Conservation (phyloP, 1,140 invertebrate species). For the Paracyclopina nana region DNA sequence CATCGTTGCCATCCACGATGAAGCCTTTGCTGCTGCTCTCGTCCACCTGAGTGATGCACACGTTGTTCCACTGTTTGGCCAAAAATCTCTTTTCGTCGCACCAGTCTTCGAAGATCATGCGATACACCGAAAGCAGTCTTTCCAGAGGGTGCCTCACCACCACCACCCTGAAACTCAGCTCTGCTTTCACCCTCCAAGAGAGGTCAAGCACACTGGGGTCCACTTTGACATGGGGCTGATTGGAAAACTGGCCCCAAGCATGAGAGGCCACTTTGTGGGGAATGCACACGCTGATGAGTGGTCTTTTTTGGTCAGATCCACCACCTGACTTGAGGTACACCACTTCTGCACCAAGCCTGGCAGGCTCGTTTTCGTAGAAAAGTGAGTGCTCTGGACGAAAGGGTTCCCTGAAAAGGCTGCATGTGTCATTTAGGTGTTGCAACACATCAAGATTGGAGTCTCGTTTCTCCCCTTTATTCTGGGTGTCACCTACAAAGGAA, state of each 20-base stretch:
- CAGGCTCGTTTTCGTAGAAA: too few species aligned
- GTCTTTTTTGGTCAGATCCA: too few species aligned
- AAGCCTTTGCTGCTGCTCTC: not conserved
- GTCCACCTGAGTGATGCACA: not conserved
- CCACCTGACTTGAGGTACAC: not conserved
- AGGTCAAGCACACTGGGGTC: not conserved
- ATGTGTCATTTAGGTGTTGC: too few species aligned
- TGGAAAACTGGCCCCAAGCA: not conserved
- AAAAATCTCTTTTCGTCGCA: not conserved
- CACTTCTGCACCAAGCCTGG: slow-evolving; percentile 4
- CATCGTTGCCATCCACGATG: not conserved
- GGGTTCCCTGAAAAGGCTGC: too few species aligned
- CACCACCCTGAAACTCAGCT: not conserved
- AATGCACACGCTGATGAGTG: not conserved
- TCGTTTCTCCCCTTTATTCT: too few species aligned
- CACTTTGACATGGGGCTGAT: too few species aligned
- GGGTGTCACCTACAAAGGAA: too few species aligned
- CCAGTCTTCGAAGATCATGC: slow-evolving; percentile 7
- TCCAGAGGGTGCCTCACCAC: slow-evolving; percentile 3
- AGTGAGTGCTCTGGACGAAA: too few species aligned
- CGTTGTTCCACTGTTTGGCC: not conserved
- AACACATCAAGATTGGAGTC: too few species aligned
- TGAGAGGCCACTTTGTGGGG: not conserved
- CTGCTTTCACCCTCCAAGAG: not conserved
- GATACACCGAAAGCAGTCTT: slow-evolving; percentile 3